Evolutionary conservation across 2,113 vertebrate genomes (phyloP).

Genomic region (Myotis yumanensis): DNA sequence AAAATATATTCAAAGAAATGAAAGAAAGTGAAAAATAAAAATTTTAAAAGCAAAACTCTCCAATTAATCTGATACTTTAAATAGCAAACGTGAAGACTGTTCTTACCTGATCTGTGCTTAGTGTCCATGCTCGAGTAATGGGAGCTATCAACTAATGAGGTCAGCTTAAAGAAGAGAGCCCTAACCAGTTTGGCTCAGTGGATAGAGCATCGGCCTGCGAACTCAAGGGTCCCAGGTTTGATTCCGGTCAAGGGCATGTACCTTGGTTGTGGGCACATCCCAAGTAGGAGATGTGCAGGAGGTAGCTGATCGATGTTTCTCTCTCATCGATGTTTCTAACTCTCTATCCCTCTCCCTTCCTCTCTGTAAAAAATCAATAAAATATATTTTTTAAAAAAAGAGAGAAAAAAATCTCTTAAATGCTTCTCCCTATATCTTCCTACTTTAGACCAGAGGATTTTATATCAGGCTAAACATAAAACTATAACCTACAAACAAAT

Average conservation of each 20-base stretch:
- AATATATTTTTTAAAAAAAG: too few relatives aligned
- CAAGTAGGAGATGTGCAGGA: too few relatives aligned
- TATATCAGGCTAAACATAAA: slow-evolving; percentile 14
- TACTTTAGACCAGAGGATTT: slow-evolving; percentile 33
- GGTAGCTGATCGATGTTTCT: too few relatives aligned
- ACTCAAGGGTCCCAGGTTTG: too few relatives aligned
- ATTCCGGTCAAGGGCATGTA: too few relatives aligned
- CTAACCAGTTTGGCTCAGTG: too few relatives aligned
- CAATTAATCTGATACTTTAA: background rate
- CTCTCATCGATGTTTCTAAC: too few relatives aligned
- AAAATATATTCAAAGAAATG: background rate
- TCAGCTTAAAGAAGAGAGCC: background rate
- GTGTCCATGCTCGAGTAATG: background rate
- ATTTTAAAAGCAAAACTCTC: background rate
- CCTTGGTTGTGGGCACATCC: too few relatives aligned
- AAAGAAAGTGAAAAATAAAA: slow-evolving; percentile 14
- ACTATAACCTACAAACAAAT: background rate
- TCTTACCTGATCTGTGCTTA: background rate
- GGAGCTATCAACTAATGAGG: background rate
- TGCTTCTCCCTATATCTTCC: background rate
- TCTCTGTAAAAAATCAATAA: too few relatives aligned
- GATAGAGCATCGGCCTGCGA: too few relatives aligned
- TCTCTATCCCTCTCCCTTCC: too few relatives aligned
- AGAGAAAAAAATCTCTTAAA: background rate
- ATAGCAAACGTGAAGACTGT: background rate